Evolutionary conservation across 2,797 vertebrate species (phyloP).

Genomic region (Petrocephalus schoutedeni): DNA sequence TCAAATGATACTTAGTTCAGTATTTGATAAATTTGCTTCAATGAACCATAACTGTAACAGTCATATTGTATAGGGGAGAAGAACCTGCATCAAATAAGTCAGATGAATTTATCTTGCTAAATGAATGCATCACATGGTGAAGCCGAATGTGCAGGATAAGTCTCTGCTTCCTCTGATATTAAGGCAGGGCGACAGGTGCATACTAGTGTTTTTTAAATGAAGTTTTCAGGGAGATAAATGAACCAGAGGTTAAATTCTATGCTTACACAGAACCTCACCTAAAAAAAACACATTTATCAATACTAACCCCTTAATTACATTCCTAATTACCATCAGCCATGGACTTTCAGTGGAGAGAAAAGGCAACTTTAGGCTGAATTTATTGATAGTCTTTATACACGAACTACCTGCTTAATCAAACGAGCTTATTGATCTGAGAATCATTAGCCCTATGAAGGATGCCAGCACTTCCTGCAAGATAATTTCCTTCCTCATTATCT

Average conservation of each 20-base stretch:
- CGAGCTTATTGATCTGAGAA: not conserved
- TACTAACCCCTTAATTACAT: not conserved
- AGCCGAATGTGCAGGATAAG: not conserved
- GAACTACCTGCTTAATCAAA: not conserved
- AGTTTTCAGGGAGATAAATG: not conserved
- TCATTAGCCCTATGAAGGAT: conserved; percentile 3
- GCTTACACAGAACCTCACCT: not conserved
- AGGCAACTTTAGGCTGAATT: not conserved
- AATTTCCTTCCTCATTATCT: not conserved
- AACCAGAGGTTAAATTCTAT: not conserved
- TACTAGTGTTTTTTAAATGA: not conserved
- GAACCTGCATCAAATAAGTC: not conserved
- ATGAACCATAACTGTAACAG: not conserved
- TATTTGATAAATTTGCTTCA: not conserved
- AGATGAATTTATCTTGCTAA: not conserved
- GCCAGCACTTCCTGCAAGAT: not conserved
- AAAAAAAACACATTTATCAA: not conserved
- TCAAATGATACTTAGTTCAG: not conserved
- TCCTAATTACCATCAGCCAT: not conserved
- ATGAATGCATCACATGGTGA: not conserved
- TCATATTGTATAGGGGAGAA: not conserved
- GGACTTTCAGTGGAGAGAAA: not conserved
- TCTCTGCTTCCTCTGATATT: not conserved
- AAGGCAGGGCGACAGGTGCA: not conserved
- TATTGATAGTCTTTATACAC: not conserved